Evolutionary conservation across 37 sponge, comb jelly and placozoan genomes (phyloP).

Genomic region (Geodia barretti): DNA sequence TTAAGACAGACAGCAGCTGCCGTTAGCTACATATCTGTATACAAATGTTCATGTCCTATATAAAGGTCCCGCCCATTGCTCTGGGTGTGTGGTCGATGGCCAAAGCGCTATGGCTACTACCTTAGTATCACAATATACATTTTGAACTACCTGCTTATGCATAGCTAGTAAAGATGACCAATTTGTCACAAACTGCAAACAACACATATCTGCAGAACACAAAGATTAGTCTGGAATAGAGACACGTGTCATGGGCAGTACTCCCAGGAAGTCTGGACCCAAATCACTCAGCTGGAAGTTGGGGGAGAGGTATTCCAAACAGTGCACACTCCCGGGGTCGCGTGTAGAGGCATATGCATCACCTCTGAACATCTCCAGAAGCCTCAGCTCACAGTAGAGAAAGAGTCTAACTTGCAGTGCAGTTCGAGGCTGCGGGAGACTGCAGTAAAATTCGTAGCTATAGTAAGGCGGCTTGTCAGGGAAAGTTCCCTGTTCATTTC

Average conservation of each 20-base stretch:
- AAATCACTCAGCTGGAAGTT: conserved; percentile 6
- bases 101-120: too few species aligned
- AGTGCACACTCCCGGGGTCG: background rate
- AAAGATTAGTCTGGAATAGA: conserved; percentile 10
- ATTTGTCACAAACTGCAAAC: too few species aligned
- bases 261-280: background rate
- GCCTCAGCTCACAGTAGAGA: conserved; percentile 70
- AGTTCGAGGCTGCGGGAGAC: conserved; percentile 31
- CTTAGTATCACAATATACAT: too few species aligned
- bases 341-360: conserved; percentile 51
- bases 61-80: too few species aligned
- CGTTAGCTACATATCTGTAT: too few species aligned
- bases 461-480: conserved; percentile 27
- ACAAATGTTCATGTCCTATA: too few species aligned
- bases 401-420: conserved; percentile 71
- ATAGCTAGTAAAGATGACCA: too few species aligned
- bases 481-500: background rate
- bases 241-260: conserved; percentile 9
- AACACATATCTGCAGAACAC: too few species aligned
- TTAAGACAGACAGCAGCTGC: too few species aligned
- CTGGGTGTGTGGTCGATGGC: too few species aligned
- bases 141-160: too few species aligned
- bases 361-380: conserved; percentile 59
- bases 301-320: conserved; percentile 31
- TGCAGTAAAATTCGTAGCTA: conserved; percentile 42